Evolutionary conservation across 2,797 vertebrate species (phyloP).

Genomic region (Sebastolobus altivelis): DNA sequence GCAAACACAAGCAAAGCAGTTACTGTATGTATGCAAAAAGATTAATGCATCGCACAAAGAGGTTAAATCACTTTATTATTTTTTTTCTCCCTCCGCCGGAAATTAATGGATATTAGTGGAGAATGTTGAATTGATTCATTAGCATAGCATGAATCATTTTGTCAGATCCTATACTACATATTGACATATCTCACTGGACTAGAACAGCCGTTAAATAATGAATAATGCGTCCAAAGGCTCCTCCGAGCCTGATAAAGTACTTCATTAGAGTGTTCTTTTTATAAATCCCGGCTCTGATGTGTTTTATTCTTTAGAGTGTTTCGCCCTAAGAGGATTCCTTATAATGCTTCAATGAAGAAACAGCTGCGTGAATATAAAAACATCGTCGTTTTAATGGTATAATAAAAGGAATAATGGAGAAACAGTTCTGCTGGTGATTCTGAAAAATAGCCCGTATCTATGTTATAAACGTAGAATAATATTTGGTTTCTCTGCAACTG

Average conservation of each 20-base stretch:
- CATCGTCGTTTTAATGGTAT: conserved; percentile 46
- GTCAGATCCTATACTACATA: conserved; percentile 67
- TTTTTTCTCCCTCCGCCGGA: conserved; percentile 38
- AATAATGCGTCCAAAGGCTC: conserved; percentile 68
- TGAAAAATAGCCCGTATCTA: conserved; percentile 8
- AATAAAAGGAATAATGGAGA: conserved; percentile 43
- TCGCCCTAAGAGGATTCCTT: conserved; percentile 47
- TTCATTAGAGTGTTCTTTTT: conserved; percentile 78
- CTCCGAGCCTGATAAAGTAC: conserved; percentile 67
- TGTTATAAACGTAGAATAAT: conserved; percentile 37
- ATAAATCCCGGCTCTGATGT: conserved; percentile 65
- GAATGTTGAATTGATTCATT: conserved; percentile 75
- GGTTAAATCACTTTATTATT: conserved; percentile 51
- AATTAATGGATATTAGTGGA: conserved; percentile 66
- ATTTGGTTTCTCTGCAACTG: conserved; percentile 23
- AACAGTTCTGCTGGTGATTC: conserved; percentile 26
- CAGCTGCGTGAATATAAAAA: conserved; percentile 38
- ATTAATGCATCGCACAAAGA: conserved; percentile 56
- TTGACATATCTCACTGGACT: conserved; percentile 72
- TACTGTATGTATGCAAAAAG: conserved; percentile 34
- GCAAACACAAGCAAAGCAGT: conserved; percentile 26
- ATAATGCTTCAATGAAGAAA: conserved; percentile 55
- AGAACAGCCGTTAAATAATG: conserved; percentile 72
- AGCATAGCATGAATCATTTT: conserved; percentile 74
- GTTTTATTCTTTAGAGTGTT: conserved; percentile 57